phyloP scores from a whole-genome alignment of 2,797 vertebrate species.

The Acipenser transmontanus region DNA sequence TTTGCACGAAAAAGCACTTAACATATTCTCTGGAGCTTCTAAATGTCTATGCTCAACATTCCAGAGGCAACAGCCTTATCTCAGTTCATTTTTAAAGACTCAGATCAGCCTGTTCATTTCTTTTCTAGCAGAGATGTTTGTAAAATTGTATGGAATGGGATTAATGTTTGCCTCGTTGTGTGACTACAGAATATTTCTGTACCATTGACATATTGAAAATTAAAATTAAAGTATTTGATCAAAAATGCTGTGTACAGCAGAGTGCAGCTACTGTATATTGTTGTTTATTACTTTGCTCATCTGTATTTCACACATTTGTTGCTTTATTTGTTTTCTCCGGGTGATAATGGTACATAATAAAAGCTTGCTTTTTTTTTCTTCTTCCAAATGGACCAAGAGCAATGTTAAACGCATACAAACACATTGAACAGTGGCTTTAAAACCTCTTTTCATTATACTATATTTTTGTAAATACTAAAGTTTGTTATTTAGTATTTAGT shows the following conservation, averaged over 20 bases:
- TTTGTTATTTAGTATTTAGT: no score
- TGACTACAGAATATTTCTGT: constrained; percentile 58
- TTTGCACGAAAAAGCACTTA: constrained; percentile 72
- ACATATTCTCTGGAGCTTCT: constrained; percentile 60
- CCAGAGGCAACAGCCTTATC: constrained; percentile 65
- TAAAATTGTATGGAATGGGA: constrained; percentile 48
- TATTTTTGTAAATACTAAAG: no score
- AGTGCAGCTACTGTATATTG: constrained; percentile 49
- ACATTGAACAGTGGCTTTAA: no score
- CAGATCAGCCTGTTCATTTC: constrained; percentile 37
- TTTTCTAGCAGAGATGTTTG: constrained; percentile 40
- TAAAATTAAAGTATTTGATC: constrained; percentile 45
- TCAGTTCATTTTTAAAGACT: constrained; percentile 44
- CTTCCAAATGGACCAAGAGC: no score
- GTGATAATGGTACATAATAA: constrained; percentile 57
- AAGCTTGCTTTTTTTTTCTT: constrained; percentile 5
- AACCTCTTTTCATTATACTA: no score
- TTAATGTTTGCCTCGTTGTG: constrained; percentile 41
- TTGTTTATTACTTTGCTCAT: constrained; percentile 44
- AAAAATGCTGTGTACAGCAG: constrained; percentile 36
- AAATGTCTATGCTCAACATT: constrained; percentile 75
- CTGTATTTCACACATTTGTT: constrained; percentile 50
- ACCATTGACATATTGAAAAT: constrained; percentile 34
- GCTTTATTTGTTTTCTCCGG: constrained; percentile 50
- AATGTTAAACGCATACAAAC: no score